Evolutionary conservation across 2,888 invertebrate genomes (phyloP), one percentile per base, ranked within the genome.

Genomic region (Ornithoptera alexandrae): DNA sequence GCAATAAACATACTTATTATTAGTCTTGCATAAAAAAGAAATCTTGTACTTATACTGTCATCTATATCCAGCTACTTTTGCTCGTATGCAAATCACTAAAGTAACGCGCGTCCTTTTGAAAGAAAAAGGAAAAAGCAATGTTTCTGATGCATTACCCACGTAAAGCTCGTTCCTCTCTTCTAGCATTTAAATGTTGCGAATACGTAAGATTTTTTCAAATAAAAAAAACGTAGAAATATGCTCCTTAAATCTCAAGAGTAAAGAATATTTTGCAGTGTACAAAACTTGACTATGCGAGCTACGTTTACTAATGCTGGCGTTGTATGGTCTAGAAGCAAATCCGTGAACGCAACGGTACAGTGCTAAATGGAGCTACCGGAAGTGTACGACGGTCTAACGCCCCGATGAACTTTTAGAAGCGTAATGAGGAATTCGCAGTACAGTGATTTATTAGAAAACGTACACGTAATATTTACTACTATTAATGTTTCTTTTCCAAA

Each of bases 331-430:
- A 62, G 56, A 61, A 57, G 67, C 62, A 7, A 20, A 62, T 39
- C 18, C 61, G 56, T 67, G 56, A 62, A 53, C 39, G 62, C 57
- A 62, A 68, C 67, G 67, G 67, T 68, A 57, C 36, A n/a, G 57
- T 68, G n/a, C 46, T 46, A 58, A 62, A 67, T 39, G 53, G 36
- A 24, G 56, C 20, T 68, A 22, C 62, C 62, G 20, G 46, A 58
- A 57, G 46, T 57, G 30, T 24, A 57, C 42, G 22, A 30, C 50
- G 20, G 30, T 20, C 36, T 53, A 62, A 67, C 62, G 17, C 60
- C 36, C 12, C 65, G 2, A 57, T 66, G 30, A 50, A 39, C 46
- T 50, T 50, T 61, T 17, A 17, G 57, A 58, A 24, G 22, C 24
- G 57, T 58, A 22, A 20, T 10, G 22, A 22, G 57, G 22, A 58